A percentile compares a stretch with the other conserved stretches of the same genome.
Conservation (phyloP, 2,113 vertebrate genomes). For the Tonatia bakeri region DNA sequence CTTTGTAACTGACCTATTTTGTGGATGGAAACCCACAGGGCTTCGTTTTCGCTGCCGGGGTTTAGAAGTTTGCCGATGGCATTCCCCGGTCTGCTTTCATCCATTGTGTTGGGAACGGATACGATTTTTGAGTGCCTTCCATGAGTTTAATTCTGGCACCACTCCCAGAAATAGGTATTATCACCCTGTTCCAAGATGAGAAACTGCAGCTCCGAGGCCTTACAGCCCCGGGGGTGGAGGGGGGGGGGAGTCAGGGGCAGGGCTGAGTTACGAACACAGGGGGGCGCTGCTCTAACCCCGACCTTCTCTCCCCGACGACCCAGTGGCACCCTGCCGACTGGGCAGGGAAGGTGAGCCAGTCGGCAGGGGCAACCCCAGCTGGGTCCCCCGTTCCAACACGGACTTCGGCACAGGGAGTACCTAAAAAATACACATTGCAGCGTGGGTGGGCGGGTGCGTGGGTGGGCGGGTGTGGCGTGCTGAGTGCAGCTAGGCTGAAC, state of each 20-base stretch:
- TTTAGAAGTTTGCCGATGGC: neutral
- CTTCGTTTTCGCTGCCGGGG: too few species aligned
- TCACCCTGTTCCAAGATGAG: neutral
- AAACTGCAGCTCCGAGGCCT: neutral
- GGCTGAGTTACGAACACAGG: neutral
- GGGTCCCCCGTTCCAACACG: neutral
- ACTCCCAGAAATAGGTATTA: neutral
- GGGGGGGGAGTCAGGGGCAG: neutral
- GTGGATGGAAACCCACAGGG: neutral
- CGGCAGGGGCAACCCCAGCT: neutral
- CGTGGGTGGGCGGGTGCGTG: too few species aligned
- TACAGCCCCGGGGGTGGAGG: neutral
- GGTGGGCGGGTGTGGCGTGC: neutral
- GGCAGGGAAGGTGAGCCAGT: neutral
- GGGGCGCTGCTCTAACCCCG: neutral
- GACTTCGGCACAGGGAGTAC: neutral
- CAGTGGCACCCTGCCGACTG: neutral
- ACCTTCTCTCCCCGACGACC: too few species aligned
- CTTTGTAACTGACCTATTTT: neutral
- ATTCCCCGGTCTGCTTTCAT: neutral
- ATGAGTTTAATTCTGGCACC: neutral
- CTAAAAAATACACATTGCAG: neutral
- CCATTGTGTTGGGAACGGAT: neutral
- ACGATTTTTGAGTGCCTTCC: neutral
- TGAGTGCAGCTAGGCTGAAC: neutral